Evolutionary conservation across 2,888 invertebrate species (phyloP), one percentile per base, ranked within the genome.

Genomic region (Pollenia griseotomentosa): DNA sequence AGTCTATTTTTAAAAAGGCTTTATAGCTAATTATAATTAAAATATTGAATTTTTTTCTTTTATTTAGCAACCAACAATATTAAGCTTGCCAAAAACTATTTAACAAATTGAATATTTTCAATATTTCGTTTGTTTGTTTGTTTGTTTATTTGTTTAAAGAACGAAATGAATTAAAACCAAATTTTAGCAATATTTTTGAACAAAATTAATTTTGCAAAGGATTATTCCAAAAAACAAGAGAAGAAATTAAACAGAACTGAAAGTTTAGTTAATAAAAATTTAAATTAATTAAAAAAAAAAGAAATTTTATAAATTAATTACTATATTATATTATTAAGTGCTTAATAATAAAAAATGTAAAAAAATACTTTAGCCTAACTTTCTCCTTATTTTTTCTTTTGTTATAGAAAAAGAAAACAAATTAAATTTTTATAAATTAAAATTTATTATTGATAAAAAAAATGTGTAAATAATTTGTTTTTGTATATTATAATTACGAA

Each of bases 31-130:
- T 6, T 33, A 6, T 33, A 33, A 33, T 33, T 33, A 33, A 33
- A 33, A 33, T 6, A 33, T 33, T 33, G 33, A 23, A 33, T 33
- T 33, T 33, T 33, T 33, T 33, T 33, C 33, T 33, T 33, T 33
- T 33, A 33, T 33, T 70, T 40, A 70, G 19, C 57, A 80, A 53
- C 42, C 9, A 79, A 79, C 68, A 77, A 84, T 77, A 78, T 74
- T 57, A 70, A 57, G 61, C 85, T 85, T 87, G 87, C 84, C 81
- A 87, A 81, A 83, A 87, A 70, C 33, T 33, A 6, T 33, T 33
- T 33, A 53, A 75, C 2, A 61, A 61, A 46, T 55, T 55, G 8
- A 55, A 63, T 33, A 33, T 33, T 33, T 33, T 33, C 33, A 33
- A 33, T 33, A 33, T 33, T 33, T 33, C 33, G 33, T 33, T 33